Base-by-base conservation (phyloP, 1,140 invertebrate species). In the Drosophila rufa region DNA sequence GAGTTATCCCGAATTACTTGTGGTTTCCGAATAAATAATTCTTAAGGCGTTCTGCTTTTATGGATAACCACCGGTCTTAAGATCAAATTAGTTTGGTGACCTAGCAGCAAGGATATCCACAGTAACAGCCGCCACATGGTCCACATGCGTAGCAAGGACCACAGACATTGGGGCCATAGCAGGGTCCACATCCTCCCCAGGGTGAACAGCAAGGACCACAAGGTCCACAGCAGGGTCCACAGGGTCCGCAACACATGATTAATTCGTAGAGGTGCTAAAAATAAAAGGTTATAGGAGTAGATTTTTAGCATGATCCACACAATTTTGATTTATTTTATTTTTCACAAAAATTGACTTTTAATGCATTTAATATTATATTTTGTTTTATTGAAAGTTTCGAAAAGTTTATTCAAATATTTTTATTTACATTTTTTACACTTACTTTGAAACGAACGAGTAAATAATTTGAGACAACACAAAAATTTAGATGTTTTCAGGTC, bases 391-490 rank as follows among this genome's bases (percentile, higher is more conserved):
- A 33, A 33, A 33, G 0, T 33, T 33, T 33, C 0, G 2, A 33
- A 33, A 33, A 33, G 30, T 9, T 33, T 9, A 9, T 7, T 8
- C 8, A 33, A 9, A 33, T 33, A 9, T 9, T 33, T 33, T 33
- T 19, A 30, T 25, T 25, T 3, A 25, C 22, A 3, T 3, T 25
- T 22, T 30, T 51, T 43, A 11, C 1, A 68, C 27, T 57, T 14
- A 51, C 66, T 17, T 42, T 40, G 30, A 65, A 66, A 40, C 38
- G 11, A 65, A 45, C 19, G n/a, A 45, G 38, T 4, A 45, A 38
- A 64, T 68, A 69, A 66, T 36, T 58, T 57, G 42, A 57, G 33
- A 66, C 50, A 55, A 33, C 4, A 66, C 62, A 38, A 47, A 58
- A 58, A 66, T 66, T 66, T 57, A 11, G 53, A 66, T 69, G 59